A percentile compares a stretch with the other conserved stretches of the same genome.
These are phyloP conservation scores for Cyanistes caeruleus DNA, from an alignment of 2,113 vertebrate species.

Conservation along the genomic window DNA sequence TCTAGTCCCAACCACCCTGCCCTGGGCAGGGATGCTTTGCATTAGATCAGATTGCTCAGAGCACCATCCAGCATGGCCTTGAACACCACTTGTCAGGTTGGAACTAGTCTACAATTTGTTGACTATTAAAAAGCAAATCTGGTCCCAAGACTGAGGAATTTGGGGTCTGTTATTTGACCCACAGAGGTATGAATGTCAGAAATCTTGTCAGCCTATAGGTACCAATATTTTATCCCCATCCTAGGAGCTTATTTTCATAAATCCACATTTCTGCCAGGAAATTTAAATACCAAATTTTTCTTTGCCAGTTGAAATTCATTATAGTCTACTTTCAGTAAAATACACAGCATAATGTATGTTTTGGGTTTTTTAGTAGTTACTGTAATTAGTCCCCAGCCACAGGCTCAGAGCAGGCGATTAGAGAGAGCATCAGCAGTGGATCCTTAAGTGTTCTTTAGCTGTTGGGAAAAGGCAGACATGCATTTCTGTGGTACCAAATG, in stretches of 20 bases:
- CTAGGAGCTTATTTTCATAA: not conserved
- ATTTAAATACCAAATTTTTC: not conserved
- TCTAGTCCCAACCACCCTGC: not conserved
- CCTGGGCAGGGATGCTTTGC: not conserved
- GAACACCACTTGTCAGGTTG: not conserved
- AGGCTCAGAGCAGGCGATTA: not conserved
- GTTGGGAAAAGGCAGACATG: not conserved
- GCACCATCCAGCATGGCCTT: not conserved
- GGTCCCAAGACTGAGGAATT: not conserved
- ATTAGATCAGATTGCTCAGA: not conserved
- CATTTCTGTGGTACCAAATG: not conserved
- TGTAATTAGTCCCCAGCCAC: slow-evolving; percentile 83
- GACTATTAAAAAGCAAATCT: not conserved
- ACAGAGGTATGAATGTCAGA: not conserved
- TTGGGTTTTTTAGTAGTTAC: slow-evolving; percentile 56
- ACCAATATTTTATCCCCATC: not conserved
- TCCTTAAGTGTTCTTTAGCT: slow-evolving; percentile 13
- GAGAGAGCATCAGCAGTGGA: not conserved
- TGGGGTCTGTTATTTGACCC: not conserved
- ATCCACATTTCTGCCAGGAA: not conserved
- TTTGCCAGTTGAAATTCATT: slow-evolving; percentile 16
- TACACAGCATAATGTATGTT: not conserved
- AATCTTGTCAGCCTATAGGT: not conserved
- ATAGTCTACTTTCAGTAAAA: slow-evolving; percentile 25
- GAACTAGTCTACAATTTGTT: not conserved